Conservation (phyloP, 2,113 vertebrate species). For the Pelmatolapia mariae region DNA sequence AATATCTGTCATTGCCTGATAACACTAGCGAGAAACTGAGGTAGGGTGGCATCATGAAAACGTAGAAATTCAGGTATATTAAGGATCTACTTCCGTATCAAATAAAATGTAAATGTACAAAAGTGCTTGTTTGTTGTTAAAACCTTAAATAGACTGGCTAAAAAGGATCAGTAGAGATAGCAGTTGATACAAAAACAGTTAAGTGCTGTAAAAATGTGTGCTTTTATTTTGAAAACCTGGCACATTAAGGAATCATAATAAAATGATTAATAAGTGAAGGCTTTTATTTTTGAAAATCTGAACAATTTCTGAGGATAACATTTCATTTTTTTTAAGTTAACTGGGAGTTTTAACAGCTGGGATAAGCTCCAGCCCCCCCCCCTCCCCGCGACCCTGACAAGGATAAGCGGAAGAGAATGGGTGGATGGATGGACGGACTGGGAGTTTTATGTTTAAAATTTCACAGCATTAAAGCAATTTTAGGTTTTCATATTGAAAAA, state of each 20-base stretch:
- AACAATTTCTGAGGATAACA: not conserved
- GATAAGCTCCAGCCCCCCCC: not conserved
- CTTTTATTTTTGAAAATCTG: not conserved
- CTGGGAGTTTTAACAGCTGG: not conserved
- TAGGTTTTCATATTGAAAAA: not conserved
- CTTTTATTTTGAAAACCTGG: not conserved
- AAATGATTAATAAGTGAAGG: not conserved
- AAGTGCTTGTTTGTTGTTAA: not conserved
- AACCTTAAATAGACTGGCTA: not conserved
- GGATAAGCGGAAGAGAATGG: fast-evolving
- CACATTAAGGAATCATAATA: not conserved
- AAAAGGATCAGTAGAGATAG: not conserved
- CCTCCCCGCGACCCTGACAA: not conserved
- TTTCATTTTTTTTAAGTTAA: not conserved
- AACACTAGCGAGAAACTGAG: not conserved
- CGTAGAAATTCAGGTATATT: not conserved
- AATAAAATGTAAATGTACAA: not conserved
- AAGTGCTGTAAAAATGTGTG: not conserved
- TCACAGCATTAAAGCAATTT: not conserved
- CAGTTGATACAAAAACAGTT: not conserved
- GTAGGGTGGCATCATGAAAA: not conserved
- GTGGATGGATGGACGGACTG: not conserved
- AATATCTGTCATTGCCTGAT: not conserved
- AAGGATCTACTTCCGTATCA: fast-evolving
- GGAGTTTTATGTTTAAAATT: not conserved